Evolutionary conservation across 2,888 invertebrate genomes (phyloP).

Genomic region (Thecophora atra): DNA sequence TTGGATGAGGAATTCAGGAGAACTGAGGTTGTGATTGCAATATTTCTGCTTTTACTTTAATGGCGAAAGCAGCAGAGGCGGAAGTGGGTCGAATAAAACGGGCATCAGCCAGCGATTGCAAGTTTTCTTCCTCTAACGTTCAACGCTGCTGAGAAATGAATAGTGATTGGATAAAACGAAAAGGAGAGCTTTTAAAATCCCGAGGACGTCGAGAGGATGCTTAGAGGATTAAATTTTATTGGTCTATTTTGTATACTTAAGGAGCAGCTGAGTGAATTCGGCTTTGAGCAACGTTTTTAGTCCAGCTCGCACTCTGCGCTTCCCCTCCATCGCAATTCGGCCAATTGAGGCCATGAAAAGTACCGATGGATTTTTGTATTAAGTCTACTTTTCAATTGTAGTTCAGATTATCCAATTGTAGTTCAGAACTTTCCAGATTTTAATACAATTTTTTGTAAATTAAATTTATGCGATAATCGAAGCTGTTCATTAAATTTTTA

Average conservation of each 20-base stretch:
- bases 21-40: neutral
- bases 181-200: neutral
- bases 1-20: neutral
- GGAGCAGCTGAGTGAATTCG: neutral
- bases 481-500: no score
- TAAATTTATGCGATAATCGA: no score
- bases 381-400: neutral
- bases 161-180: neutral
- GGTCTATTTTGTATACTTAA: no score
- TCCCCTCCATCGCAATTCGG: neutral
- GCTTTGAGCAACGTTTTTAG: neutral
- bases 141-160: neutral
- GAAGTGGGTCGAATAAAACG: neutral
- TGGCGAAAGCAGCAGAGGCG: neutral
- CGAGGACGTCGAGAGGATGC: no score
- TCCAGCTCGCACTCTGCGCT: neutral
- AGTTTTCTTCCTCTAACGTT: neutral
- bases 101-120: neutral
- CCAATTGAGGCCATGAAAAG: neutral
- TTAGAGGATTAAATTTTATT: no score
- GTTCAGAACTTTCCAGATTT: no score
- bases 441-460: no score
- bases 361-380: neutral
- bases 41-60: slow-evolving; percentile 5
- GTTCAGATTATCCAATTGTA: no score